phyloP scores from a whole-genome alignment of 2,888 invertebrate species.

The Conchocele bisecta region DNA sequence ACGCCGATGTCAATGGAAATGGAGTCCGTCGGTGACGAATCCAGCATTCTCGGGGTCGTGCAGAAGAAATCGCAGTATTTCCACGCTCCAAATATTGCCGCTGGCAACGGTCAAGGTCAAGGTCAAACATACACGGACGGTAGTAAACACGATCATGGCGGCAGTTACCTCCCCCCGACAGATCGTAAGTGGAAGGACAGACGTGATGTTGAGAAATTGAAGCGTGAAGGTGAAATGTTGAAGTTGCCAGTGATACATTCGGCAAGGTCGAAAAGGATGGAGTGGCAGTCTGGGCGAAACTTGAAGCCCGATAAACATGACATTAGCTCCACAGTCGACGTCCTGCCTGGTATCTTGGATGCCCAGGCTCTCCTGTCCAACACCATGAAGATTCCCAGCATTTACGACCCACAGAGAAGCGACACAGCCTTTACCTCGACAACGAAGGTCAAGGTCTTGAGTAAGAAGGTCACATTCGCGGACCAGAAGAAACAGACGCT shows the following conservation, averaged over 20 bases:
- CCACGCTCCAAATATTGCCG: slow-evolving; percentile 60
- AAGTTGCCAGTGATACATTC: slow-evolving; percentile 61
- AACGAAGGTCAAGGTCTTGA: slow-evolving; percentile 12
- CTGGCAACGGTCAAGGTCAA: slow-evolving; percentile 20
- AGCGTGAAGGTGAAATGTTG: slow-evolving; percentile 56
- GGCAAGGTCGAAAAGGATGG: slow-evolving; percentile 41
- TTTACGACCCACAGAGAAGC: slow-evolving; percentile 61
- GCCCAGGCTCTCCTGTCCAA: slow-evolving; percentile 55
- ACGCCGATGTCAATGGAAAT: slow-evolving; percentile 41
- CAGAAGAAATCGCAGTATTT: slow-evolving; percentile 41
- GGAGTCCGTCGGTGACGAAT: slow-evolving; percentile 25
- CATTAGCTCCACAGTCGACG: slow-evolving; percentile 38
- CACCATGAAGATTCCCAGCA: slow-evolving; percentile 62
- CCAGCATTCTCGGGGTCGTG: slow-evolving; percentile 4
- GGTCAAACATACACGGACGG: background rate
- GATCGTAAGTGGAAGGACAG: slow-evolving; percentile 42
- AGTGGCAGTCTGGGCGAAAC: slow-evolving; percentile 66
- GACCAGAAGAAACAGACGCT: slow-evolving; percentile 40
- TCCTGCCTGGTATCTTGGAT: slow-evolving; percentile 57
- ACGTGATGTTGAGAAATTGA: slow-evolving; percentile 45
- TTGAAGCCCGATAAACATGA: slow-evolving; percentile 19
- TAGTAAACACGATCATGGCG: background rate
- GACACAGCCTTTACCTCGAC: slow-evolving; percentile 58
- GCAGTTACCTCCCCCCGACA: background rate
- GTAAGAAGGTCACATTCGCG: slow-evolving; percentile 56